phyloP scores from a whole-genome alignment of 2,888 invertebrate species.

The Sylvicola fuscatus region DNA sequence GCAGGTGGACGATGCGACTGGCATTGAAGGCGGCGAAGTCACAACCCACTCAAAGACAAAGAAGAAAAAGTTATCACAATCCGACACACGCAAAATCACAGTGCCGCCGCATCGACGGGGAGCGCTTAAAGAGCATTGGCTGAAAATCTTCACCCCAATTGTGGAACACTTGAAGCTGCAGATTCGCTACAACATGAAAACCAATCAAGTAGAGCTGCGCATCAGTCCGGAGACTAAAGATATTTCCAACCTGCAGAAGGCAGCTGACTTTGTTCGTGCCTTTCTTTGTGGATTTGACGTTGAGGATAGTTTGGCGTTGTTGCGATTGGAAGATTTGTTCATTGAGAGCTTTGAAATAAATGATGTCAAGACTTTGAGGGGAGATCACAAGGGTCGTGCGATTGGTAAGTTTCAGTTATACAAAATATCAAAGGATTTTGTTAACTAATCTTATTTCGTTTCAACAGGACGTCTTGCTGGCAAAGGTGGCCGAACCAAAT shows the following conservation, averaged over 20 bases:
- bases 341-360: slow-evolving; percentile 93
- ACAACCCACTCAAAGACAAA: slow-evolving; percentile 16
- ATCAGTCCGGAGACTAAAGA: slow-evolving; percentile 38
- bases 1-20: slow-evolving; percentile 47
- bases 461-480: slow-evolving; percentile 67
- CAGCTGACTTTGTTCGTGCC: slow-evolving; percentile 94
- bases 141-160: slow-evolving; percentile 89
- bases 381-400: slow-evolving; percentile 88
- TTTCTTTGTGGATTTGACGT: slow-evolving; percentile 93
- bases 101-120: slow-evolving; percentile 91
- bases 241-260: slow-evolving; percentile 84
- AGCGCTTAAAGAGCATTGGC: slow-evolving; percentile 90
- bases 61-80: too few relatives aligned
- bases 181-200: slow-evolving; percentile 82
- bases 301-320: slow-evolving; percentile 84
- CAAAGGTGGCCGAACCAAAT: slow-evolving; percentile 91
- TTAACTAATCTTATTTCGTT: neutral
- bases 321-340: slow-evolving; percentile 90
- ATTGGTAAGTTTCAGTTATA: slow-evolving; percentile 37
- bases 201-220: slow-evolving; percentile 44
- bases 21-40: slow-evolving; percentile 31
- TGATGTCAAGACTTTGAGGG: slow-evolving; percentile 87
- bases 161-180: slow-evolving; percentile 90
- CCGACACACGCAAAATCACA: slow-evolving; percentile 38
- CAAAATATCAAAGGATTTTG: too few relatives aligned